Evolutionary conservation across 2,113 vertebrate genomes (phyloP), one percentile per base, ranked within the genome.

Genomic region (Pelobates fuscus): DNA sequence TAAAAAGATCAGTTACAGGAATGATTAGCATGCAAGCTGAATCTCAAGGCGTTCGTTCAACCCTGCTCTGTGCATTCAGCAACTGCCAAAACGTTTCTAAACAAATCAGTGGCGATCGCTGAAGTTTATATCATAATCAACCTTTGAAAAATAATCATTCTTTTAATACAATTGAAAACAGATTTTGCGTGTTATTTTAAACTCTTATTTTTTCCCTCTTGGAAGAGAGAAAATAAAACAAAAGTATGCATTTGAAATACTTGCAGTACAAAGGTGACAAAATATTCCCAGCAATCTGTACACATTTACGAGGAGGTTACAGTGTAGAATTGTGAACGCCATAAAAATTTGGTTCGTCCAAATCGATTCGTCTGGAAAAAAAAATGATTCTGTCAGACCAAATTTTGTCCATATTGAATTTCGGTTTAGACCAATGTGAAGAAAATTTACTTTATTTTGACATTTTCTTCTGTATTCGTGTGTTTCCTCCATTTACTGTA

Each of bases 1-100:
- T 71, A 75, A 75, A 83, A 83, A 89, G 88, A 92, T 89, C 81
- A 88, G 89, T 92, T 92, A 90, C 83, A 78, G 82, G 85, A 84
- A 78, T 80, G 20, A 83, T 85, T 85, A 88, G 82, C 78, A 88
- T 86, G 82, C 80, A 82, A 83, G 84, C 70, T 67, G 23, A 29
- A 82, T 20, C 54, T 2, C 6, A 66, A 64, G 79, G 78, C 62
- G 65, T 58, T 18, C 27, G 26, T 43, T 79, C 84, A 21, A 72
- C 49, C 69, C 70, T 78, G 74, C 57, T 82, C 26, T 21, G 0
- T 17, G 80, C 80, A 63, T 29, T 2, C 75, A 30, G 27, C 67
- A 58, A 58, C 81, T 71, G 79, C 62, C 46, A 81, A 74, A 20
- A 78, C 27, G 80, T 76, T 71, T 72, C 77, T 78, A 79, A 85